These are phyloP conservation scores for Merluccius polli DNA, from an alignment of 2,797 vertebrate genomes.

Conservation along the genomic window DNA sequence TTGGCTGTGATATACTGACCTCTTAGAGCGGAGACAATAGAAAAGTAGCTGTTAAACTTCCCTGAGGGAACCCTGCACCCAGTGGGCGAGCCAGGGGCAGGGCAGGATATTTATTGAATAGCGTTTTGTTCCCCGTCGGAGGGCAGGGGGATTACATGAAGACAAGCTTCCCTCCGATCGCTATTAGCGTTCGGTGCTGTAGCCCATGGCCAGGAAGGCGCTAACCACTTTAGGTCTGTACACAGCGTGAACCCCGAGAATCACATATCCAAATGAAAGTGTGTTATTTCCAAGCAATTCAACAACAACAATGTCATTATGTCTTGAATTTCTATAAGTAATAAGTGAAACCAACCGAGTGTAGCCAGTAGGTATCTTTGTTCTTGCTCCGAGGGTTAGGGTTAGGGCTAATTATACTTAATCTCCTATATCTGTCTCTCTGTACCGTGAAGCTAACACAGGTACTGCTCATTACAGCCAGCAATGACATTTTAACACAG, in stretches of 20 bases:
- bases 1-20: constrained; percentile 81
- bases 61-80: constrained; percentile 72
- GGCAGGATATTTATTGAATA: constrained; percentile 73
- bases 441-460: constrained; percentile 61
- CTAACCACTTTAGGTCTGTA: not conserved
- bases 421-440: constrained; percentile 51
- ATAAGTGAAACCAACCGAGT: not conserved
- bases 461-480: constrained; percentile 67
- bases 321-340: not conserved
- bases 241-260: not conserved
- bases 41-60: constrained; percentile 82
- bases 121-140: constrained; percentile 57
- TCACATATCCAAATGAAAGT: not conserved
- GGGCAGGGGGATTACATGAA: constrained; percentile 55
- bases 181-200: constrained; percentile 44
- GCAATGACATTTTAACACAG: constrained; percentile 77
- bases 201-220: constrained; percentile 12
- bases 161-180: constrained; percentile 48
- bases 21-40: constrained; percentile 80
- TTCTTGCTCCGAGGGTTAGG: not conserved
- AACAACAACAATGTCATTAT: not conserved
- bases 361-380: not conserved
- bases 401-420: constrained; percentile 57
- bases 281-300: not conserved
- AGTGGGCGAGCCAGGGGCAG: constrained; percentile 37